Conservation (phyloP, 2,797 vertebrate genomes). For the Pseudochromis fuscus region DNA sequence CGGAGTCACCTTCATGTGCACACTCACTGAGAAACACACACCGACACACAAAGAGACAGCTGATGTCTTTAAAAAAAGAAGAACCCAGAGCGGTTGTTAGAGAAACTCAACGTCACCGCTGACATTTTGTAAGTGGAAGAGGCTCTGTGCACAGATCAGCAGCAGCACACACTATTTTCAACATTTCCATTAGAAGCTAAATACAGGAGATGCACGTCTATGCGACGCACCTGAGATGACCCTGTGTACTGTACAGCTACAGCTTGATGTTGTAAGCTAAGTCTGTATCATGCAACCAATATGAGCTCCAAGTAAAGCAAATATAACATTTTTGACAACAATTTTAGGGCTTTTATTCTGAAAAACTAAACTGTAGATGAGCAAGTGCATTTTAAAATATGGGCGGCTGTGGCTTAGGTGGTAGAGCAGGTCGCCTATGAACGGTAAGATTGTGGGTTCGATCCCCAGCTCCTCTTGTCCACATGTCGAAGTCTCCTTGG, state of each 20-base stretch:
- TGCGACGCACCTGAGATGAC: not conserved
- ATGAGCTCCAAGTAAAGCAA: too few relatives aligned
- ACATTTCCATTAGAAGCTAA: not conserved
- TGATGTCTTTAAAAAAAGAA: not conserved
- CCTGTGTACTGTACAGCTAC: not conserved
- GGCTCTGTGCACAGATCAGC: not conserved
- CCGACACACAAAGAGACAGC: slow-evolving; percentile 6
- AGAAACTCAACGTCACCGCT: slow-evolving; percentile 4
- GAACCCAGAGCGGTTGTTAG: not conserved
- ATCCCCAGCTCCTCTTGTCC: too few relatives aligned
- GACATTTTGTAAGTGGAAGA: slow-evolving; percentile 12
- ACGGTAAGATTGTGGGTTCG: too few relatives aligned
- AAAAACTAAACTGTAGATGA: too few relatives aligned
- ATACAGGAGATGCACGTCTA: not conserved
- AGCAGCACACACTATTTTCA: not conserved
- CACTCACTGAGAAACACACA: not conserved
- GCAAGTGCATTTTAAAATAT: too few relatives aligned
- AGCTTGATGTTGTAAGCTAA: not conserved
- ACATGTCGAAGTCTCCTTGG: too few relatives aligned
- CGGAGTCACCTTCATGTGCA: slow-evolving; percentile 4
- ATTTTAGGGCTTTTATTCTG: too few relatives aligned
- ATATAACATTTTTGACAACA: too few relatives aligned
- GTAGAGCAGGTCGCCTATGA: too few relatives aligned
- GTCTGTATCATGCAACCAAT: too few relatives aligned
- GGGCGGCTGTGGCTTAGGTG: too few relatives aligned